These are phyloP conservation scores for Cebus imitator DNA, from an alignment of 2,113 vertebrate genomes.

Conservation along the genomic window DNA sequence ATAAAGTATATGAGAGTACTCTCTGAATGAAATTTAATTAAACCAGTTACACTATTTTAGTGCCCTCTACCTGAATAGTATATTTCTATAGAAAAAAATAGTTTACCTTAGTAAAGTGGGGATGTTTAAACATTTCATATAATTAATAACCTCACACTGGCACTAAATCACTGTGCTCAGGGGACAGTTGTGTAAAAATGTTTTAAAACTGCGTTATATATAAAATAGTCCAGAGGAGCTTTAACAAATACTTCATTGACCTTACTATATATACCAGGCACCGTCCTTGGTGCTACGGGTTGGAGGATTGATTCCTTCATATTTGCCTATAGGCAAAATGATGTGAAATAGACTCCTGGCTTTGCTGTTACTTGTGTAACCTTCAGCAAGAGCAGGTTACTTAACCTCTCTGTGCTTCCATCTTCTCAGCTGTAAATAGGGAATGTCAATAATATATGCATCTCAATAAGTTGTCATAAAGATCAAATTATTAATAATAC, in stretches of 20 bases:
- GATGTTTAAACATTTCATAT: constrained; percentile 5
- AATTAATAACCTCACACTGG: neutral
- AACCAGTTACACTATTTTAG: neutral
- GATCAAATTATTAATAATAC: neutral
- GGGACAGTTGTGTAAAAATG: neutral
- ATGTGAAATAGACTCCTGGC: neutral
- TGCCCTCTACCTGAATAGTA: neutral
- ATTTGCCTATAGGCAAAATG: neutral
- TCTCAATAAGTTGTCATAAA: neutral
- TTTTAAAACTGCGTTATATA: constrained; percentile 10
- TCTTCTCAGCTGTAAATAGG: neutral
- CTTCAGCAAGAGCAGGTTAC: neutral
- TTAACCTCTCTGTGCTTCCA: neutral
- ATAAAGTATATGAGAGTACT: neutral
- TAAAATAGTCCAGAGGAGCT: neutral
- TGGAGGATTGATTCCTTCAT: neutral
- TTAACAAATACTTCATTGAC: neutral
- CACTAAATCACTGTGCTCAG: neutral
- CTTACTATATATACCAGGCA: neutral
- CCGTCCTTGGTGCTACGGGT: neutral
- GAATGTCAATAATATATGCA: neutral
- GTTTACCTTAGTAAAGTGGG: neutral
- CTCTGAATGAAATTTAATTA: constrained; percentile 23
- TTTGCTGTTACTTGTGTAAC: neutral
- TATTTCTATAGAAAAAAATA: neutral